These are phyloP conservation scores for Sphaerodactylus townsendi DNA, from an alignment of 2,113 vertebrate species.

Conservation along the genomic window DNA sequence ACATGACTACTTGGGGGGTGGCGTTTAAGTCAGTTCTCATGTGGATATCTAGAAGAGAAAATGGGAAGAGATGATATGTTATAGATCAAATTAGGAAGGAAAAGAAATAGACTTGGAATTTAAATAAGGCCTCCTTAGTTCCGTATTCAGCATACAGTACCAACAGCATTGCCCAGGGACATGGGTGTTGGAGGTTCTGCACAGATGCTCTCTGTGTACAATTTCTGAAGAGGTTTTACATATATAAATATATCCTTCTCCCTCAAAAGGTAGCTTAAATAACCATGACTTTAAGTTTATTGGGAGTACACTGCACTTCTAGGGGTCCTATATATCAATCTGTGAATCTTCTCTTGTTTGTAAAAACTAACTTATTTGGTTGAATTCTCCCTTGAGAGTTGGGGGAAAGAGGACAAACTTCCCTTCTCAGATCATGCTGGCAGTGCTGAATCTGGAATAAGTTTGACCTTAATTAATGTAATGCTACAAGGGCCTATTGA, in stretches of 20 bases:
- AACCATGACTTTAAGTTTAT: not conserved
- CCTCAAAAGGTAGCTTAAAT: not conserved
- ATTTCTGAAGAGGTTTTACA: not conserved
- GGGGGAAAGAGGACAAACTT: not conserved
- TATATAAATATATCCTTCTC: not conserved
- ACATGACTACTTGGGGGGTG: not conserved
- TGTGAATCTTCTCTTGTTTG: not conserved
- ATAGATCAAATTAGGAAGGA: not conserved
- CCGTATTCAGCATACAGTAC: not conserved
- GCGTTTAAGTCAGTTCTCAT: not conserved
- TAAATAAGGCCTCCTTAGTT: not conserved
- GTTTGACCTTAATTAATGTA: constrained; percentile 1
- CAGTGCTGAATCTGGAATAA: constrained; percentile 35
- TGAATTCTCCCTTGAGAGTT: not conserved
- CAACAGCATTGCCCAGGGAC: not conserved
- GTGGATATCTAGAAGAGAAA: not conserved
- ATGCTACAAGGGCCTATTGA: not conserved
- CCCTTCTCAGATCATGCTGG: constrained; percentile 19
- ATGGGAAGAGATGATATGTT: not conserved
- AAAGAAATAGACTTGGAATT: not conserved
- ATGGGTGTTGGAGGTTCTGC: not conserved
- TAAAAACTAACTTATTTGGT: not conserved
- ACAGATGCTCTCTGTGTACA: not conserved
- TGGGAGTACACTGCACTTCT: not conserved
- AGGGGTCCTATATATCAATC: not conserved